phyloP scores from a whole-genome alignment of 2,888 invertebrate species.

The Idaea biselata region DNA sequence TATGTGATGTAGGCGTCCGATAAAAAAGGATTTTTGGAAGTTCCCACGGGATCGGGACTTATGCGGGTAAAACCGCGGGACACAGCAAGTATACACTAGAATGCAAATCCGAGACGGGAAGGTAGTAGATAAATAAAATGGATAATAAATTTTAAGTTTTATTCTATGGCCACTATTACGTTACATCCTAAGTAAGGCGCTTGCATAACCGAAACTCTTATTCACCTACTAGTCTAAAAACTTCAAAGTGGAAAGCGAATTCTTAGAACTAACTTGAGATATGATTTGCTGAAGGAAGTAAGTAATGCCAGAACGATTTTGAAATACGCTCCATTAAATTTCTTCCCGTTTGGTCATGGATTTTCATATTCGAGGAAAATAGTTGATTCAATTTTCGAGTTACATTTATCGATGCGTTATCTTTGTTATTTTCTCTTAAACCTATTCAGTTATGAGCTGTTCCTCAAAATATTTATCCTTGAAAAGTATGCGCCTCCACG shows the following conservation, averaged over 20 bases:
- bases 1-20: too few relatives aligned
- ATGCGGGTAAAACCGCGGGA: too few relatives aligned
- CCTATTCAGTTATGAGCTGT: too few relatives aligned
- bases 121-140: too few relatives aligned
- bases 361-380: not conserved
- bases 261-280: not conserved
- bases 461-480: too few relatives aligned
- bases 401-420: not conserved
- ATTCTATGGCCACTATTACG: not conserved
- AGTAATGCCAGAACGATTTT: not conserved
- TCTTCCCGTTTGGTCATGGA: not conserved
- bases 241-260: constrained; percentile 3
- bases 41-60: too few relatives aligned
- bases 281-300: not conserved
- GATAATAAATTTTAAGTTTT: too few relatives aligned
- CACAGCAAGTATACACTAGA: too few relatives aligned
- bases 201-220: constrained; percentile 4
- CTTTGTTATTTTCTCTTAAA: not conserved
- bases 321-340: not conserved
- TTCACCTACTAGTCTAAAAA: constrained; percentile 1
- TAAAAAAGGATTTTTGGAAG: too few relatives aligned
- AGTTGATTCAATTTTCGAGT: not conserved
- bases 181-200: not conserved
- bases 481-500: too few relatives aligned
- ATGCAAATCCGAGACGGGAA: too few relatives aligned